A percentile compares a stretch with the other conserved stretches of the same genome.
Evolutionary conservation across 2,797 vertebrate species (phyloP).

Genomic region (Sparus aurata): DNA sequence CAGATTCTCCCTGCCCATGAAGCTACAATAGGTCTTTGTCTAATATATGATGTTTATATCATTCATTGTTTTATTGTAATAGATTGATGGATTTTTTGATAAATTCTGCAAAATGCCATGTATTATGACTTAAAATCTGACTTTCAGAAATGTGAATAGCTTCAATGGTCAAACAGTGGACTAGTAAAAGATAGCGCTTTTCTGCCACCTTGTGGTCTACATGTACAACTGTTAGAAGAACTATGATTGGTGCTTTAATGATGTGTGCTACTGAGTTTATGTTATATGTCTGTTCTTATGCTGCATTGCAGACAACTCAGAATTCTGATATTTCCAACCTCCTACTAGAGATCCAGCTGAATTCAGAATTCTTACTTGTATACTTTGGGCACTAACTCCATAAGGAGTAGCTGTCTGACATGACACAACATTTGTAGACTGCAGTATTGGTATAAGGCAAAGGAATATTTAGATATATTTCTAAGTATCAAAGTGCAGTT

Average conservation of each 20-base stretch:
- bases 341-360: no score
- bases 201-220: constrained; percentile 64
- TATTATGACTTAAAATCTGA: neutral
- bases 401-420: no score
- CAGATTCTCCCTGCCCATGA: neutral
- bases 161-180: no score
- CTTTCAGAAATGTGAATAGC: neutral
- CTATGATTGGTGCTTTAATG: neutral
- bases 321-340: no score
- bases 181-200: constrained; percentile 5
- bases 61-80: neutral
- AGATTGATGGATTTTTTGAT: neutral
- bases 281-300: neutral
- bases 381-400: no score
- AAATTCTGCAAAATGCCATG: neutral
- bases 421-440: no score
- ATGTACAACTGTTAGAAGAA: neutral
- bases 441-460: no score
- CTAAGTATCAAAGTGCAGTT: no score
- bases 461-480: no score
- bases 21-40: neutral
- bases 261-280: neutral
- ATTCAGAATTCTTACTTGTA: no score
- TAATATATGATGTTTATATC: neutral
- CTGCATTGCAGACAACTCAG: no score